Percentiles rank a stretch among this genome's conserved stretches.
These are phyloP conservation scores for Arctia plantaginis DNA, from an alignment of 2,888 invertebrate genomes.

Conservation along the genomic window DNA sequence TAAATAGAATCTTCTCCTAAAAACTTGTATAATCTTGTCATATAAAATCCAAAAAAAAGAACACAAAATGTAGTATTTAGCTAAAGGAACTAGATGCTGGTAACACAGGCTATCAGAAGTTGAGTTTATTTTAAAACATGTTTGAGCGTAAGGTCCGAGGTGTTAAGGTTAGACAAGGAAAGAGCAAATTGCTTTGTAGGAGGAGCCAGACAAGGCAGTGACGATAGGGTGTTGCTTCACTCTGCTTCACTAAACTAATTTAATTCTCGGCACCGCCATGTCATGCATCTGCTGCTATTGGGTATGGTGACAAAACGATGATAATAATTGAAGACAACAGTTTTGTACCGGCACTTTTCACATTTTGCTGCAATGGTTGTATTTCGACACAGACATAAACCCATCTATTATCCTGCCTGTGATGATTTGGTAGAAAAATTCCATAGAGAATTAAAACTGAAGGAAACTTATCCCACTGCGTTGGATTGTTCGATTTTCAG, in stretches of 20 bases:
- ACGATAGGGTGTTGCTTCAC: neutral
- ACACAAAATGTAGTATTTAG: neutral
- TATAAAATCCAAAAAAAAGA: neutral
- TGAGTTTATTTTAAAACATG: neutral
- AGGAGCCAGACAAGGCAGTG: neutral
- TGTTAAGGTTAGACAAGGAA: neutral
- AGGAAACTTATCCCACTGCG: too few relatives aligned
- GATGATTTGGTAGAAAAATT: too few relatives aligned
- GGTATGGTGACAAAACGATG: conserved; percentile 1
- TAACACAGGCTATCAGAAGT: neutral
- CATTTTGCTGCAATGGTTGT: neutral
- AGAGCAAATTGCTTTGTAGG: neutral
- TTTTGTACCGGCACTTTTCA: neutral
- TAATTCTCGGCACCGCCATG: neutral
- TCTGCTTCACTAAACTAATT: too few relatives aligned
- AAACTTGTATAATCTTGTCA: neutral
- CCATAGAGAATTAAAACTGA: too few relatives aligned
- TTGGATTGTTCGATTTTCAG: too few relatives aligned
- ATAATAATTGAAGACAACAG: neutral
- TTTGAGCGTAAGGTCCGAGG: neutral
- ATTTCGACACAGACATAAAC: too few relatives aligned
- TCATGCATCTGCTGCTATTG: neutral
- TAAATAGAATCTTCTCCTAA: too few relatives aligned
- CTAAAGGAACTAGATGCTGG: neutral
- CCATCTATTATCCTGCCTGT: too few relatives aligned